These are phyloP conservation scores for Ophioderma brevispina DNA, from an alignment of 35 echinoderm and acorn worm genomes.

Conservation along the genomic window DNA sequence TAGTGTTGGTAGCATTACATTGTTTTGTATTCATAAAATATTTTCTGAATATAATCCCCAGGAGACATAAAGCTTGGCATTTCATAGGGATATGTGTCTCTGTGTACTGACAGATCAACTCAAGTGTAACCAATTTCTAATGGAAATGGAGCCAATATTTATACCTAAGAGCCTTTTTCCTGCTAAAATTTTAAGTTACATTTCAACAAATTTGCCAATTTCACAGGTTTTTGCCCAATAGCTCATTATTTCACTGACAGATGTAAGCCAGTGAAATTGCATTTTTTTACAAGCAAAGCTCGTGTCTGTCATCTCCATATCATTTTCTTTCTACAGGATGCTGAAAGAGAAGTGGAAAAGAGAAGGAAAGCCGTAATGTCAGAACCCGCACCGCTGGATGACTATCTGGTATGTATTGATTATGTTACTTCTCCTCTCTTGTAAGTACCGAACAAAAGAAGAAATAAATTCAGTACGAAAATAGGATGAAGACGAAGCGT, in stretches of 20 bases:
- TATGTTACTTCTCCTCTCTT: no score
- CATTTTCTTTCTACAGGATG: constrained; percentile 56
- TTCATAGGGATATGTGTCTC: no score
- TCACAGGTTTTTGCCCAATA: neutral
- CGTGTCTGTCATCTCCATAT: neutral
- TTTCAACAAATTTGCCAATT: neutral
- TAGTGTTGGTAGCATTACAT: no score
- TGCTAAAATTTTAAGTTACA: neutral
- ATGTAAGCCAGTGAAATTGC: no score
- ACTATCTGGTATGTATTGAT: constrained; percentile 68
- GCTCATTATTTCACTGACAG: neutral
- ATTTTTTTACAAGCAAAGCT: neutral
- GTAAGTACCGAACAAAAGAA: no score
- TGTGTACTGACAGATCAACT: no score
- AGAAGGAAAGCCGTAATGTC: constrained; percentile 35
- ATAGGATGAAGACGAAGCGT: no score
- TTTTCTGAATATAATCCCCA: no score
- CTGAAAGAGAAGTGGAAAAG: constrained; percentile 67
- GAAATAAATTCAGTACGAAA: no score
- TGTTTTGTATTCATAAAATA: no score
- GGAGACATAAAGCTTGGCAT: no score
- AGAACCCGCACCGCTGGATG: constrained; percentile 75
- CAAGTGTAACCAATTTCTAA: no score
- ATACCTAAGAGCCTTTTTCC: neutral
- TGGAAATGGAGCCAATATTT: neutral